Base-by-base conservation (phyloP, 2,888 invertebrate species). In the Chrysolina americana region DNA sequence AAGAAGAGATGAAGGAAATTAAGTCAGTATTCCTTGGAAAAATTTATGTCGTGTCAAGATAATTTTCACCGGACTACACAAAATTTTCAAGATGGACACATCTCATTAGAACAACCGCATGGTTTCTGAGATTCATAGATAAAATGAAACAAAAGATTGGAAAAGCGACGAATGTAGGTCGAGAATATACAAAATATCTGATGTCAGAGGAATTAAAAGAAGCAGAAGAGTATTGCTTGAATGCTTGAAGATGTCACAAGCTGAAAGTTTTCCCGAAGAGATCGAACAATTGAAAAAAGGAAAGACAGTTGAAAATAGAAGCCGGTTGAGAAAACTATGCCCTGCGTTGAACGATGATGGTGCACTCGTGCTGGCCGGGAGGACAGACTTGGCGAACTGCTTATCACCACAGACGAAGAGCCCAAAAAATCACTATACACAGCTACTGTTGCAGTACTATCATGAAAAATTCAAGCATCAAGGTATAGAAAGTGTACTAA, bases 401-500 rank as follows among this genome's bases (percentile, higher is more conserved):
- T 47, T n/a, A 47, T 2, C 47, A 47, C n/a, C 10, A 47, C 13
- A 5, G n/a, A 47, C 47, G 47, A 5, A 47, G n/a, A 47, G n/a
- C 6, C 47, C 47, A 2, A 47, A 47, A n/a, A 47, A 15, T 15
- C 47, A 47, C n/a, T 47, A 47, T 47, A 47, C 47, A 47, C 47
- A 47, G 47, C n/a, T 47, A n/a, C 47, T 47, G 1, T 15, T 47
- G n/a, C 47, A 47, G n/a, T 47, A 47, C 9, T 47, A 15, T n/a
- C 47, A 47, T 6, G 47, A 47, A 15, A 47, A 47, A 47, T 47
- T 47, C 47, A 47, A 47, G 47, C 47, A 47, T 47, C 47, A 44
- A 66, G 66, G 47, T 15, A 23, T 66, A 47, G 66, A 66, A 48
- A 44, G n/a, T 13, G 50, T 48, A 44, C 28, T 66, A 13, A 66